Evolutionary conservation across 2,113 vertebrate genomes (phyloP).

Genomic region (Onychorhynchus coronatus): DNA sequence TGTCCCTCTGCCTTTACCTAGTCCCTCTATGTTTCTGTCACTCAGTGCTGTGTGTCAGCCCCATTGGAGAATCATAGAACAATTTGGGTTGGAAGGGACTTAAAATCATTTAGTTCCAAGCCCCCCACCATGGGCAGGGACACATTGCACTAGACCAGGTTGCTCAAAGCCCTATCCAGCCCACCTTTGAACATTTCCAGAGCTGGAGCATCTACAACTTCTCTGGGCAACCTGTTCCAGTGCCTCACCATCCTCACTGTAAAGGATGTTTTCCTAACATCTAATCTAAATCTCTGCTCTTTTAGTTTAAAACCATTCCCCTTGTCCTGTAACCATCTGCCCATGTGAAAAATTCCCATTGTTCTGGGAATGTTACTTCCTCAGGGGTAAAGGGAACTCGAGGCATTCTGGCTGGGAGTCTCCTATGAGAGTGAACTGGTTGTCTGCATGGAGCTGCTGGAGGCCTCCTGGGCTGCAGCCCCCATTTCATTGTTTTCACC

Average conservation of each 20-base stretch:
- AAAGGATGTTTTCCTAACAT: not conserved
- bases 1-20: not conserved
- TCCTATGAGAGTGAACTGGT: not conserved
- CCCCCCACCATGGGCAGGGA: not conserved
- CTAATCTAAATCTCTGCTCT: not conserved
- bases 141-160: not conserved
- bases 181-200: not conserved
- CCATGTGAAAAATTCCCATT: not conserved
- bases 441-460: not conserved
- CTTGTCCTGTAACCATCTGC: not conserved
- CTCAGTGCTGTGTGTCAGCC: not conserved
- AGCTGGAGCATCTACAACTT: not conserved
- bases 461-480: not conserved
- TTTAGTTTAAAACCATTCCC: not conserved
- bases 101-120: not conserved
- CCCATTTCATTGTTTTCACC: not conserved
- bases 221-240: not conserved
- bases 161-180: not conserved
- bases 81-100: not conserved
- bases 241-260: not conserved
- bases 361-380: not conserved
- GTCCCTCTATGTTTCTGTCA: not conserved
- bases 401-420: not conserved
- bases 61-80: not conserved
- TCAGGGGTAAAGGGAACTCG: not conserved